These are phyloP conservation scores for Caenorhabditis doughertyi DNA, from an alignment of 2,888 invertebrate species.

Conservation along the genomic window DNA sequence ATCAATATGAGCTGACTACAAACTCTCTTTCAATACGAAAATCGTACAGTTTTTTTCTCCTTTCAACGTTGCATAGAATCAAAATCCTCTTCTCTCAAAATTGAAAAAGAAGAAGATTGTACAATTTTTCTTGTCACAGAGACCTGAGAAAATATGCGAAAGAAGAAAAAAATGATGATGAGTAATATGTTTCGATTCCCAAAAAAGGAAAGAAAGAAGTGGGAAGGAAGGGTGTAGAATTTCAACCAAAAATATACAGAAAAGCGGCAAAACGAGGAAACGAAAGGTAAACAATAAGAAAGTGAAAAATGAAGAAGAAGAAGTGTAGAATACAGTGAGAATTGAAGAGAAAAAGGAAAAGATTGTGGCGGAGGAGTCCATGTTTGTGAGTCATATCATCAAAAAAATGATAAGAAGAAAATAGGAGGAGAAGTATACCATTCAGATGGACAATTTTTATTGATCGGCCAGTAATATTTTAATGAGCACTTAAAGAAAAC, in stretches of 20 bases:
- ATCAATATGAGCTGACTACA: not conserved
- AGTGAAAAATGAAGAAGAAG: conserved; percentile 18
- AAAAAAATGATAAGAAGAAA: conserved; percentile 30
- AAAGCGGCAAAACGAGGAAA: conserved; percentile 34
- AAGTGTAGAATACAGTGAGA: not conserved
- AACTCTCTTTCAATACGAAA: not conserved
- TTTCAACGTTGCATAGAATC: not conserved
- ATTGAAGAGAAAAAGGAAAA: conserved; percentile 12
- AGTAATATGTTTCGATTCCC: conserved; percentile 40
- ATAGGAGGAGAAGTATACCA: conserved; percentile 19
- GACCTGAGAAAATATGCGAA: conserved; percentile 24
- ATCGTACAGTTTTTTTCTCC: conserved; percentile 11
- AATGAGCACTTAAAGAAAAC: conserved; percentile 8
- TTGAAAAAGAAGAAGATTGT: conserved; percentile 14
- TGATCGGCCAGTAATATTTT: conserved; percentile 18
- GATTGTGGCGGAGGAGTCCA: conserved; percentile 25
- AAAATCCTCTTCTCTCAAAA: not conserved
- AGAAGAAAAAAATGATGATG: conserved; percentile 14
- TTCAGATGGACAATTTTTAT: conserved; percentile 14
- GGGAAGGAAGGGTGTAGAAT: conserved; percentile 38
- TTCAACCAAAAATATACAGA: conserved; percentile 53
- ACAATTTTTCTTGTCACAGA: not conserved
- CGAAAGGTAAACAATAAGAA: conserved; percentile 48
- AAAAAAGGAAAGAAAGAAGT: conserved; percentile 14
- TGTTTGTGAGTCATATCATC: conserved; percentile 56